Evolutionary conservation across 2,888 invertebrate genomes (phyloP).

Genomic region (Labia minor): DNA sequence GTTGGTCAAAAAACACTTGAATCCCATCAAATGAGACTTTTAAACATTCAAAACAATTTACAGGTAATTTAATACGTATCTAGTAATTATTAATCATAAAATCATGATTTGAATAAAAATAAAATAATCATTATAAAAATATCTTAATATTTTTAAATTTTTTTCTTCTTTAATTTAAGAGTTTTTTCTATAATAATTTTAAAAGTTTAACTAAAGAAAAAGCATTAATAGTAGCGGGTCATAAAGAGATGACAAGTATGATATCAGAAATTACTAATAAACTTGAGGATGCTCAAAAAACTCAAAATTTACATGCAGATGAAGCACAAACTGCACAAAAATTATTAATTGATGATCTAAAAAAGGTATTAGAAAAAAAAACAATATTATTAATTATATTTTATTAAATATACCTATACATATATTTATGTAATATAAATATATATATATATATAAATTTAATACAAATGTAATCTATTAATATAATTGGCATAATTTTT

Average conservation of each 20-base stretch:
- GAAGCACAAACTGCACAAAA: neutral
- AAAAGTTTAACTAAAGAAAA: slow-evolving; percentile 47
- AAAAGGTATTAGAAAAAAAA: too few species aligned
- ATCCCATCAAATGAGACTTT: slow-evolving; percentile 42
- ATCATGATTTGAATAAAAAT: too few species aligned
- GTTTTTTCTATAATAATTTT: slow-evolving; percentile 43
- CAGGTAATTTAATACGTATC: too few species aligned
- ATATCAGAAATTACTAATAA: slow-evolving; percentile 44
- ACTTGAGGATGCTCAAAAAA: slow-evolving; percentile 32
- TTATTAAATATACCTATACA: neutral
- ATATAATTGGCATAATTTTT: too few species aligned
- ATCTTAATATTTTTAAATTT: neutral
- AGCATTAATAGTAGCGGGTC: slow-evolving; percentile 46
- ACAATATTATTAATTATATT: too few species aligned
- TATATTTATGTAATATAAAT: too few species aligned
- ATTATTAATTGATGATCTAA: neutral
- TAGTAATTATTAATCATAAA: too few species aligned
- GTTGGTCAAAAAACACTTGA: slow-evolving; percentile 40
- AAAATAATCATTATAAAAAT: neutral
- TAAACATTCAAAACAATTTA: slow-evolving; percentile 27
- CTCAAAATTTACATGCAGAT: neutral
- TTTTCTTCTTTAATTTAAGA: slow-evolving; percentile 14
- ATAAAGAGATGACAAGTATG: slow-evolving; percentile 43
- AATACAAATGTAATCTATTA: too few species aligned
- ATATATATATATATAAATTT: too few species aligned